phyloP scores from a whole-genome alignment of 2,113 vertebrate genomes.

The Equus quagga region DNA sequence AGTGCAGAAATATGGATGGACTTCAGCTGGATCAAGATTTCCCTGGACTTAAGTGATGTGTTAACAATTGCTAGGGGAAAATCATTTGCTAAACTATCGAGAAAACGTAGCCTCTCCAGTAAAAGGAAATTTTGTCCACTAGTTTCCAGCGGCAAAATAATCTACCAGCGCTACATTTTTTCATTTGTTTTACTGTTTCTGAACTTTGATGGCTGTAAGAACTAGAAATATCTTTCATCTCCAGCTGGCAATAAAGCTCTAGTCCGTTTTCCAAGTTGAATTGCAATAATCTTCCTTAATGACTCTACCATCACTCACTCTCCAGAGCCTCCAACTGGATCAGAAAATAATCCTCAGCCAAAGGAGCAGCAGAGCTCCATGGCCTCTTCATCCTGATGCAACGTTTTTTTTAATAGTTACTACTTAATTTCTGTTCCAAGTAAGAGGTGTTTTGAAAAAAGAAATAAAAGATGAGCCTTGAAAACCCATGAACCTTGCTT shows the following conservation, averaged over 20 bases:
- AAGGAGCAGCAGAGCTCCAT: background rate
- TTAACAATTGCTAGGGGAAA: conserved; percentile 67
- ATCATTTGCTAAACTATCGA: conserved; percentile 35
- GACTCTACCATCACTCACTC: conserved; percentile 75
- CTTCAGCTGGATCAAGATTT: conserved; percentile 39
- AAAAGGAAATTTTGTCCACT: conserved; percentile 66
- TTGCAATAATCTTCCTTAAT: conserved; percentile 70
- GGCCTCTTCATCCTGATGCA: background rate
- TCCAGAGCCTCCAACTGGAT: conserved; percentile 24
- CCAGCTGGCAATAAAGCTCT: conserved; percentile 72
- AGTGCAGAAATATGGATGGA: background rate
- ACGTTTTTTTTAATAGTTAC: background rate
- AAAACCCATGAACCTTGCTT: conserved; percentile 33
- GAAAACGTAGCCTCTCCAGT: conserved; percentile 47
- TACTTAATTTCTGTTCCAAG: conserved; percentile 49
- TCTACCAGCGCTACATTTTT: conserved; percentile 70
- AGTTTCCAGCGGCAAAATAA: conserved; percentile 71
- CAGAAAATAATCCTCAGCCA: conserved; percentile 48
- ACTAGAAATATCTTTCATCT: conserved; percentile 71
- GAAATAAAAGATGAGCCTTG: conserved; percentile 41
- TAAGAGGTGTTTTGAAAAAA: conserved; percentile 53
- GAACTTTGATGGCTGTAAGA: conserved; percentile 74
- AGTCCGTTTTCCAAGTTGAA: conserved; percentile 69
- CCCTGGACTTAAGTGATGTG: conserved; percentile 13
- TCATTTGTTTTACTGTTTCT: conserved; percentile 77